phyloP scores from a whole-genome alignment of 2,888 invertebrate genomes.

The Heliconius aoede region DNA sequence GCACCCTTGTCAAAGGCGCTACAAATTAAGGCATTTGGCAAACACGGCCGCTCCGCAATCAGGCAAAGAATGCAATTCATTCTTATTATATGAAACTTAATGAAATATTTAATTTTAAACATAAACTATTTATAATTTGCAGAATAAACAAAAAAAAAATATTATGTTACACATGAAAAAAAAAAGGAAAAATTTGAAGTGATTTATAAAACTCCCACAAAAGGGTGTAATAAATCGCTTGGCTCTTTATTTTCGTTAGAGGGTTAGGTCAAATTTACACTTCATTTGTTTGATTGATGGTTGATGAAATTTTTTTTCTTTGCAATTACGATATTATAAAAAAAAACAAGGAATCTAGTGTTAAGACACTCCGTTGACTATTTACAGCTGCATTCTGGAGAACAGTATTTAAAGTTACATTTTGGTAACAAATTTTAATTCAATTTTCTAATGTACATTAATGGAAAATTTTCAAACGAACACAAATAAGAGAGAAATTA shows the following conservation, averaged over 20 bases:
- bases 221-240: neutral
- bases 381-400: too few species aligned
- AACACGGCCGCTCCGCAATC: slow-evolving; percentile 13
- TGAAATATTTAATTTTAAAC: neutral
- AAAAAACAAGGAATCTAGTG: too few species aligned
- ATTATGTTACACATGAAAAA: too few species aligned
- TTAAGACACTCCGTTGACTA: too few species aligned
- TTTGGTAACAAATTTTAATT: neutral
- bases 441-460: neutral
- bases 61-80: slow-evolving; percentile 17
- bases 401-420: neutral
- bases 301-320: neutral
- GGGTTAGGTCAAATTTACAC: slow-evolving; percentile 1
- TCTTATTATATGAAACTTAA: slow-evolving; percentile 2
- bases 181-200: neutral
- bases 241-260: neutral
- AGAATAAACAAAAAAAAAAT: neutral
- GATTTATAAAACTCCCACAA: neutral
- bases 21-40: slow-evolving; percentile 21
- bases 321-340: neutral
- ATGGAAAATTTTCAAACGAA: neutral
- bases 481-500: slow-evolving; percentile 3
- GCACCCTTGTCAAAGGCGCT: slow-evolving; percentile 29
- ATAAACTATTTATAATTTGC: neutral
- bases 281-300: neutral